phyloP scores from a whole-genome alignment of 2,888 invertebrate species.

The Drosophila bunnanda region DNA sequence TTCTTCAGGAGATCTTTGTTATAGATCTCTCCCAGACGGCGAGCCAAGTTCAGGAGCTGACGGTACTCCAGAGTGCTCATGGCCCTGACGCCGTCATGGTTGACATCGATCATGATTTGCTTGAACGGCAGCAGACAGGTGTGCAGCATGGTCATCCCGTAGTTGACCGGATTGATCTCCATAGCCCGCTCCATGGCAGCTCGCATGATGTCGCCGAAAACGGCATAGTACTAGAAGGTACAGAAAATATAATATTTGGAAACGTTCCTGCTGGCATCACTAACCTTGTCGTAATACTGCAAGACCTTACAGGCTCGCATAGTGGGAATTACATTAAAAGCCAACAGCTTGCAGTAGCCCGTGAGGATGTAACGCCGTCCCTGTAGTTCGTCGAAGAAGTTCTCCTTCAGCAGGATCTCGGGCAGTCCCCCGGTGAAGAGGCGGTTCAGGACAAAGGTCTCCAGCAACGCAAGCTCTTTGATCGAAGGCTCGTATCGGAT shows the following conservation, averaged over 20 bases:
- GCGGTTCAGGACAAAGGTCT: slow-evolving; percentile 36
- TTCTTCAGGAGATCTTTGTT: slow-evolving; percentile 25
- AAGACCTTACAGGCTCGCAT: slow-evolving; percentile 50
- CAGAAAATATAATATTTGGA: accelerated
- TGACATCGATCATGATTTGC: slow-evolving; percentile 6
- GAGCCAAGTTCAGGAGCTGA: slow-evolving; percentile 43
- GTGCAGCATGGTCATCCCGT: slow-evolving; percentile 66
- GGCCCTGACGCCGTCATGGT: not conserved
- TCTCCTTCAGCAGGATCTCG: slow-evolving; percentile 4
- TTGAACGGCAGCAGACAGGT: slow-evolving; percentile 46
- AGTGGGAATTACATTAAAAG: slow-evolving; percentile 49
- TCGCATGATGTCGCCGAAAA: slow-evolving; percentile 59
- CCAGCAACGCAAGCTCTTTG: slow-evolving; percentile 42
- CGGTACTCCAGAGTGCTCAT: slow-evolving; percentile 31
- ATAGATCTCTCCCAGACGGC: slow-evolving; percentile 35
- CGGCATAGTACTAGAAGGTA: not conserved
- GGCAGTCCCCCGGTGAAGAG: slow-evolving; percentile 13
- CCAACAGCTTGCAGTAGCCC: slow-evolving; percentile 57
- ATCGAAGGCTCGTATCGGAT: slow-evolving; percentile 20
- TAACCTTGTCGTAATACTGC: slow-evolving; percentile 54
- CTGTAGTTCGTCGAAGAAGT: slow-evolving; percentile 12
- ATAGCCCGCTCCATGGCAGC: slow-evolving; percentile 49
- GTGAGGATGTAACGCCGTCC: slow-evolving; percentile 44
- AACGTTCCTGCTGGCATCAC: not conserved
- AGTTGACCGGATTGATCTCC: slow-evolving; percentile 46